A percentile compares a stretch with the other conserved stretches of the same genome.
phyloP scores from a whole-genome alignment of 2,113 vertebrate genomes.

The Empidonax alnorum region DNA sequence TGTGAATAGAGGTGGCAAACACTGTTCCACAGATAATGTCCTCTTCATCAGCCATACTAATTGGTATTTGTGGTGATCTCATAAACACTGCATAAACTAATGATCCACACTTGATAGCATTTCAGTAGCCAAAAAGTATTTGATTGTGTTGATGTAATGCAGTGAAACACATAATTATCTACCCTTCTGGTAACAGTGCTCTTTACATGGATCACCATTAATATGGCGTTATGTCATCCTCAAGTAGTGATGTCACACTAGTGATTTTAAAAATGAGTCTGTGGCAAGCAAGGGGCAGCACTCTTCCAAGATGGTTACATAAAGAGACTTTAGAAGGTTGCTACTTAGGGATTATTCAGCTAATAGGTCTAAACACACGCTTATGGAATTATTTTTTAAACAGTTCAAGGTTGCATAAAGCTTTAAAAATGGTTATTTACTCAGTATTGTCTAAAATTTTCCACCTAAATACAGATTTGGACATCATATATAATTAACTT shows the following conservation, averaged over 20 bases:
- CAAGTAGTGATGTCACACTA: background rate
- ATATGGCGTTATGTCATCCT: constrained; percentile 1
- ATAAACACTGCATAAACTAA: constrained; percentile 28
- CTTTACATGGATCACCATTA: background rate
- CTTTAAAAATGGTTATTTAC: background rate
- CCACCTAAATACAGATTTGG: background rate
- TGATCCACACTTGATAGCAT: background rate
- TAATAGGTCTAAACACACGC: background rate
- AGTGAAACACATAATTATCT: constrained; percentile 25
- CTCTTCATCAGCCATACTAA: constrained; percentile 50
- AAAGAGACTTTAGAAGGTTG: background rate
- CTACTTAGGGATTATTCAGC: background rate
- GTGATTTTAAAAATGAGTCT: background rate
- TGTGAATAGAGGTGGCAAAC: constrained; percentile 33
- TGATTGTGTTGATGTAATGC: background rate
- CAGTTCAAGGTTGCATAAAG: background rate
- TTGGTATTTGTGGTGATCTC: constrained; percentile 51
- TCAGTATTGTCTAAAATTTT: background rate
- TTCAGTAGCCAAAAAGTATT: constrained; percentile 40
- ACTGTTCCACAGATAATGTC: constrained; percentile 22
- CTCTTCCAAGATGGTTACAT: background rate
- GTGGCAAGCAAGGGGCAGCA: background rate
- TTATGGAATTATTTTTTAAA: background rate
- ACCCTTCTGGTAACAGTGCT: background rate
- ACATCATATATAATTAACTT: background rate